Percentiles rank a stretch among this genome's conserved stretches.
Evolutionary conservation across 2,797 vertebrate species (phyloP).

Genomic region (Anabas testudineus): DNA sequence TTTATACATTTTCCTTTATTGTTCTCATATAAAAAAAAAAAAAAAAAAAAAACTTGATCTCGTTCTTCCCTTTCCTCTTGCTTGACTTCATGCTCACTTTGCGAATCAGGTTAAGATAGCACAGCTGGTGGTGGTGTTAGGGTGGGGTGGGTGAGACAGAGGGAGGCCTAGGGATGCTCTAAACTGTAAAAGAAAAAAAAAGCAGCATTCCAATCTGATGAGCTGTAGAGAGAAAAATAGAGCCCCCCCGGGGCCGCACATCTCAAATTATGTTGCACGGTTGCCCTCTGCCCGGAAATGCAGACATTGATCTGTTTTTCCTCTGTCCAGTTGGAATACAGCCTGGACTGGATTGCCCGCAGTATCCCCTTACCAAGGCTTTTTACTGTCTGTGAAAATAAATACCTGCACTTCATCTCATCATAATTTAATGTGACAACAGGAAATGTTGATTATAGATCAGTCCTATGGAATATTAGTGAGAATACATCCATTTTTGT

Average conservation of each 20-base stretch:
- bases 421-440: slow-evolving; percentile 25
- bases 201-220: slow-evolving; percentile 46
- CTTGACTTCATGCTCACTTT: slow-evolving; percentile 29
- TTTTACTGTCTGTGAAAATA: slow-evolving; percentile 39
- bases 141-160: slow-evolving; percentile 13
- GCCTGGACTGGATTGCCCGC: slow-evolving; percentile 13
- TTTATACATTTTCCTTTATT: slow-evolving; percentile 3
- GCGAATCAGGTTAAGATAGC: slow-evolving; percentile 46
- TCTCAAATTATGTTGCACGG: slow-evolving; percentile 66
- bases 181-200: slow-evolving; percentile 13
- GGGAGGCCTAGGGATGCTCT: slow-evolving; percentile 28
- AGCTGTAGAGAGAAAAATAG: slow-evolving; percentile 49
- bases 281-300: slow-evolving; percentile 66
- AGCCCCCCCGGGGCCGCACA: slow-evolving; percentile 37
- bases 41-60: slow-evolving; percentile 29
- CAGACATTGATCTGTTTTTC: slow-evolving; percentile 65
- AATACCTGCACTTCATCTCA: slow-evolving; percentile 16
- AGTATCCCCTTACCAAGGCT: slow-evolving; percentile 25
- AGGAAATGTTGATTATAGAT: slow-evolving; percentile 26
- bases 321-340: slow-evolving; percentile 29
- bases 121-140: no score
- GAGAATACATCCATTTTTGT: neutral
- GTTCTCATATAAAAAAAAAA: slow-evolving; percentile 22
- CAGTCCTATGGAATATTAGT: neutral
- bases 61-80: neutral